A percentile compares a stretch with the other conserved stretches of the same genome.
Conservation (phyloP, 2,888 invertebrate genomes). For the Archips crataeganus region DNA sequence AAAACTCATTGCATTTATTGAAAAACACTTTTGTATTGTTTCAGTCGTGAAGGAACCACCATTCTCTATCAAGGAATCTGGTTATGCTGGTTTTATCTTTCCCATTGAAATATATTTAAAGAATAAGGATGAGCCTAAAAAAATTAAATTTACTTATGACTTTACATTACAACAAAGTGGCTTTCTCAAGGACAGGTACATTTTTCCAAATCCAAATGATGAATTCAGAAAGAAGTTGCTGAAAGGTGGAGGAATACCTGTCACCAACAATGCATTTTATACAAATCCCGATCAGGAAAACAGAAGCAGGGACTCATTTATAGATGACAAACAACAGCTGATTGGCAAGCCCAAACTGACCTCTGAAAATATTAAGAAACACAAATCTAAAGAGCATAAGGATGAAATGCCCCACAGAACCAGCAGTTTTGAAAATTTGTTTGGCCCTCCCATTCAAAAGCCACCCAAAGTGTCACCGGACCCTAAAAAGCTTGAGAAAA, state of each 20-base stretch:
- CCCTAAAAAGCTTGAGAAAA: constrained; percentile 83
- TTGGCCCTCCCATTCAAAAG: constrained; percentile 93
- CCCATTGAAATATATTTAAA: constrained; percentile 96
- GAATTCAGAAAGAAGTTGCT: constrained; percentile 95
- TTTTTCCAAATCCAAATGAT: constrained; percentile 94
- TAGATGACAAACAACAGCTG: constrained; percentile 86
- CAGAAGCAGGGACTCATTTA: constrained; percentile 85
- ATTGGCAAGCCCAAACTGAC: constrained; percentile 90
- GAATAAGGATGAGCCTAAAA: constrained; percentile 96
- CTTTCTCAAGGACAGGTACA: constrained; percentile 92
- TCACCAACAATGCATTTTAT: constrained; percentile 76
- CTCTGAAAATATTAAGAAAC: constrained; percentile 86
- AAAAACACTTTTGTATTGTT: constrained; percentile 60
- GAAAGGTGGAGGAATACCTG: constrained; percentile 92
- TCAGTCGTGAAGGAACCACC: constrained; percentile 96
- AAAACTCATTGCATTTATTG: not conserved
- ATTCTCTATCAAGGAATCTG: constrained; percentile 95
- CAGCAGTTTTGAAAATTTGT: constrained; percentile 91
- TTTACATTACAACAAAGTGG: constrained; percentile 92
- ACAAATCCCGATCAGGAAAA: constrained; percentile 84
- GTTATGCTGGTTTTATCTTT: constrained; percentile 97
- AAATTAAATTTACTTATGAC: constrained; percentile 94
- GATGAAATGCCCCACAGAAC: constrained; percentile 84
- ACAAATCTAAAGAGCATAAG: constrained; percentile 85
- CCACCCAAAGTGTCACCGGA: constrained; percentile 90